Conservation (phyloP, 2,113 vertebrate genomes). For the Myotis brandtii region DNA sequence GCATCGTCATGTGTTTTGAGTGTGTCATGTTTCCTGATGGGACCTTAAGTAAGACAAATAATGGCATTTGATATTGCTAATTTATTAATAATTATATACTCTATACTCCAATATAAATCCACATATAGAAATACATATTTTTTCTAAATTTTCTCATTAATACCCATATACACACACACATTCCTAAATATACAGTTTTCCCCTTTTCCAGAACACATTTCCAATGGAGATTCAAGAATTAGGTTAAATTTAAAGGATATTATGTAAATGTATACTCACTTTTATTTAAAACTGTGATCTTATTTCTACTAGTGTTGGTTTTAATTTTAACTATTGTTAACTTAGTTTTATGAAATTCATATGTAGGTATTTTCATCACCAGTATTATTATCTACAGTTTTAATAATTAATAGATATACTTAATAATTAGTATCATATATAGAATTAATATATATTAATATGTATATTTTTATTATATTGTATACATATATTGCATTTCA, state of each 20-base stretch:
- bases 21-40: background rate
- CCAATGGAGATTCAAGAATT: background rate
- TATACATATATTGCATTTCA: background rate
- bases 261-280: background rate
- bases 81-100: background rate
- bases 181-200: background rate
- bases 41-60: background rate
- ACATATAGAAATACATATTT: background rate
- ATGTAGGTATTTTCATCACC: background rate
- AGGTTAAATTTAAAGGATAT: background rate
- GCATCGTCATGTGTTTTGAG: background rate
- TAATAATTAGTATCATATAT: background rate
- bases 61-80: background rate
- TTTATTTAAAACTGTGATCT: constrained; percentile 2
- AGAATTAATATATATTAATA: background rate
- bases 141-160: constrained; percentile 18
- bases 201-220: background rate
- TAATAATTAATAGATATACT: background rate
- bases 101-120: background rate
- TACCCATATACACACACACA: background rate
- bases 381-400: background rate
- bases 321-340: background rate
- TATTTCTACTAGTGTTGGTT: background rate
- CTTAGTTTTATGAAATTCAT: background rate
- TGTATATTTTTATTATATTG: no score